Evolutionary conservation across 2,888 invertebrate genomes (phyloP).

Genomic region (Parascotia fuliginaria): DNA sequence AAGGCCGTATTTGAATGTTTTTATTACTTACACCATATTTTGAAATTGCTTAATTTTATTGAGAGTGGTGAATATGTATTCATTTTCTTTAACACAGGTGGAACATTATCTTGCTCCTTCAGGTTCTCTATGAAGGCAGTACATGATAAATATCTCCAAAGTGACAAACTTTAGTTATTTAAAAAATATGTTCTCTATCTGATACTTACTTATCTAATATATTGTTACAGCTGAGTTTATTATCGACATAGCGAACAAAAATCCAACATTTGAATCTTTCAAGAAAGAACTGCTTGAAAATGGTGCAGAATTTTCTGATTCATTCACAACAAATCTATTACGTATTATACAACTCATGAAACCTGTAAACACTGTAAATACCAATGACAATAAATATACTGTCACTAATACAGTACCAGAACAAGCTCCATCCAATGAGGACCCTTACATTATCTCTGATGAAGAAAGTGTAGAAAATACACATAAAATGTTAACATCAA

Average conservation of each 20-base stretch:
- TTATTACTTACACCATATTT: no score
- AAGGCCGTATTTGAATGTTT: no score
- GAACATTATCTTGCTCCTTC: no score
- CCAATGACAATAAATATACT: slow-evolving; percentile 73
- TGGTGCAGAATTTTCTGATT: slow-evolving; percentile 98
- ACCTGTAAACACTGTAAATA: slow-evolving; percentile 74
- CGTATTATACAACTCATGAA: slow-evolving; percentile 98
- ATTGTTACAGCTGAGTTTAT: slow-evolving; percentile 97
- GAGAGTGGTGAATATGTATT: no score
- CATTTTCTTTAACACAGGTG: no score
- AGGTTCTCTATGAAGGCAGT: no score
- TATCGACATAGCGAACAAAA: slow-evolving; percentile 96
- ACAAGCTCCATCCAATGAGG: slow-evolving; percentile 92
- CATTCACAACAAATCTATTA: slow-evolving; percentile 96
- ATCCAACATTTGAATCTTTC: slow-evolving; percentile 94
- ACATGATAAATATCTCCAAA: no score
- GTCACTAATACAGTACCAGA: slow-evolving; percentile 92
- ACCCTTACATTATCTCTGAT: slow-evolving; percentile 73
- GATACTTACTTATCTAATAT: no score
- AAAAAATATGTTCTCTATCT: no score
- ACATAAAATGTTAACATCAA: slow-evolving; percentile 78
- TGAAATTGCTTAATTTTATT: no score
- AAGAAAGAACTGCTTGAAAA: slow-evolving; percentile 95
- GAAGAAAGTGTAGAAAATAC: slow-evolving; percentile 67
- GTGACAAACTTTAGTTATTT: no score